A percentile compares a stretch with the other conserved stretches of the same genome.
Conservation (phyloP, 1,140 invertebrate genomes). For the Sinella curviseta region DNA sequence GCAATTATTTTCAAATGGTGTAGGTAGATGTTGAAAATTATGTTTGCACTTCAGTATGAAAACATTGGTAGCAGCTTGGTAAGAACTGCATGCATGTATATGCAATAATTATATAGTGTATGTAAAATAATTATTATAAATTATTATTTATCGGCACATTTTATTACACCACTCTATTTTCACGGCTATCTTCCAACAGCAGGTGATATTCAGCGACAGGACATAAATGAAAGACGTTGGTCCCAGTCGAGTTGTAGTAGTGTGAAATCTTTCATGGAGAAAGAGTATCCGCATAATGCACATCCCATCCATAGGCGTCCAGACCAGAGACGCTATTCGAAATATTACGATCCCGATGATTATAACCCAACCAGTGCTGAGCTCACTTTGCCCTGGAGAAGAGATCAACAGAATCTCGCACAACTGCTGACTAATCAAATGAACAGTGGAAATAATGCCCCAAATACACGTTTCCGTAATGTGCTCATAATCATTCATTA, state of each 20-base stretch:
- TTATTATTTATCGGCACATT: neutral
- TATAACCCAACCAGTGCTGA: slow-evolving; percentile 66
- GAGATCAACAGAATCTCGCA: slow-evolving; percentile 56
- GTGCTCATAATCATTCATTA: neutral
- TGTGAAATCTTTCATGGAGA: slow-evolving; percentile 58
- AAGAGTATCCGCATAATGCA: slow-evolving; percentile 65
- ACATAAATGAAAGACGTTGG: slow-evolving; percentile 48
- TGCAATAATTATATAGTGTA: no score
- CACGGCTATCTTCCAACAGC: neutral
- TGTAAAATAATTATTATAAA: no score
- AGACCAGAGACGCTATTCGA: slow-evolving; percentile 66
- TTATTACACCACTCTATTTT: neutral
- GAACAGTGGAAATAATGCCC: neutral
- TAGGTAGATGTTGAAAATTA: neutral
- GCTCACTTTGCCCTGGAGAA: slow-evolving; percentile 72
- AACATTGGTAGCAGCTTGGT: neutral
- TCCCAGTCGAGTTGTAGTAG: slow-evolving; percentile 44
- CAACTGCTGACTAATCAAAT: neutral
- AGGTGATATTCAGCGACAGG: slow-evolving; percentile 41
- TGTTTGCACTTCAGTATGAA: neutral
- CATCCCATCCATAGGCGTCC: slow-evolving; percentile 63
- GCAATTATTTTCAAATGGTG: slow-evolving; percentile 9
- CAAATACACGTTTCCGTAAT: neutral
- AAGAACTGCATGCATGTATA: no score
- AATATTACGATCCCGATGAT: slow-evolving; percentile 54